Base-by-base conservation (phyloP, 92 coral and sea anemone genomes). In the Paragorgia papillata region DNA sequence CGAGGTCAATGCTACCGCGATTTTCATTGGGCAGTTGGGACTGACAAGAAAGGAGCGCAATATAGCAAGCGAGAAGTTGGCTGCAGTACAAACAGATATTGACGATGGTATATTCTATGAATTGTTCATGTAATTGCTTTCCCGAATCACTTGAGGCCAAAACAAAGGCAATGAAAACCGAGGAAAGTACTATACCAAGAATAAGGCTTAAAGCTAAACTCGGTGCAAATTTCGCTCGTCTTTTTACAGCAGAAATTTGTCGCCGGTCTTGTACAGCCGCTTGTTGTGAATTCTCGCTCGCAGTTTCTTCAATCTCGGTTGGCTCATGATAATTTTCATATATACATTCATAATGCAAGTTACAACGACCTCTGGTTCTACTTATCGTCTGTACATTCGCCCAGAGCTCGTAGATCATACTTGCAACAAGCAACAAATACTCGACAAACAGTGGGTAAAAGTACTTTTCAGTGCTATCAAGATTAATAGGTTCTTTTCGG, bases 361-460 rank as follows among this genome's bases (percentile, higher is more conserved):
- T n/a, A n/a, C n/a, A n/a, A n/a, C n/a, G n/a, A n/a, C n/a, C n/a
- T n/a, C n/a, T n/a, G 14, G 41, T 17, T 29, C 14, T 10, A 19
- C 32, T n/a, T 24, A 31, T 57, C 24, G 54, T 17, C 48, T 31
- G 18, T 37, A 71, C 1, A 53, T 34, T 40, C 28, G 39, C 27
- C 78, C 78, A 71, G n/a, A 71, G 17, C 54, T 71, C 78, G 58
- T 71, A 71, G 13, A 71, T 15, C 78, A 71, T 71, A 40, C 64
- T 51, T 14, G 78, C 78, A 7, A 34, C 78, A 4, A 71, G 64
- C 50, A 71, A 25, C 49, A 71, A 35, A 37, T 71, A 71, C 41
- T 71, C 78, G 27, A 71, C 64, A 12, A 71, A 71, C 62, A 71
- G 31, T 9, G 78, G 64, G 37, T 71, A 71, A 32, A 71, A 71